phyloP scores from a whole-genome alignment of 2,888 invertebrate species.

The Sinotaia quadrata region DNA sequence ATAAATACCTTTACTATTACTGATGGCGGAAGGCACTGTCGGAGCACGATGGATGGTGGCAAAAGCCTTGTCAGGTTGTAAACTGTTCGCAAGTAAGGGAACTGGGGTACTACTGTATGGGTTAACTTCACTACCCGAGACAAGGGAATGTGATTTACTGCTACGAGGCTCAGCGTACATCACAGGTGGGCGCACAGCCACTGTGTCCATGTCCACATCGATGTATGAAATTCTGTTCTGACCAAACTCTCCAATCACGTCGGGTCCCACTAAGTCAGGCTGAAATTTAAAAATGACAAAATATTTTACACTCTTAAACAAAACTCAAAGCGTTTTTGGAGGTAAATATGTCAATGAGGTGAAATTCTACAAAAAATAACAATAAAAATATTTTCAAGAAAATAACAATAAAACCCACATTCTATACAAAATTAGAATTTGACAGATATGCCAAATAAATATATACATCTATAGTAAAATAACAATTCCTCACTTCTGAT shows the following conservation, averaged over 20 bases:
- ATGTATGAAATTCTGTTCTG: constrained; percentile 58
- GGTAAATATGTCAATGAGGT: too few species aligned
- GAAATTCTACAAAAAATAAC: too few species aligned
- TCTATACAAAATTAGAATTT: too few species aligned
- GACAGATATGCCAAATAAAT: too few species aligned
- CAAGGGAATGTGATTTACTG: constrained; percentile 36
- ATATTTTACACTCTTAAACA: background rate
- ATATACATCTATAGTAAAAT: too few species aligned
- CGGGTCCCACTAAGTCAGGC: background rate
- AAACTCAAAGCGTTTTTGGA: background rate
- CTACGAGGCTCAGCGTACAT: constrained; percentile 46
- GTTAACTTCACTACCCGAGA: constrained; percentile 39
- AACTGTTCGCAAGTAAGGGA: constrained; percentile 37
- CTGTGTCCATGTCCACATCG: constrained; percentile 48
- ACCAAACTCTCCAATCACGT: constrained; percentile 27
- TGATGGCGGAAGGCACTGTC: constrained; percentile 38
- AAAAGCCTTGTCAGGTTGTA: constrained; percentile 26
- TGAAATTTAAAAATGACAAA: constrained; percentile 14
- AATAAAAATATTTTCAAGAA: too few species aligned
- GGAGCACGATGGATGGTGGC: constrained; percentile 41
- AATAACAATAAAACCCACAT: too few species aligned
- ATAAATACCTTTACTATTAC: constrained; percentile 35
- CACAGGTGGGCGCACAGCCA: constrained; percentile 5
- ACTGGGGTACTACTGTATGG: constrained; percentile 63
- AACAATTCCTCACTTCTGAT: too few species aligned